Base-by-base conservation (phyloP, 2,888 invertebrate genomes). In the Apodemia hepburni region DNA sequence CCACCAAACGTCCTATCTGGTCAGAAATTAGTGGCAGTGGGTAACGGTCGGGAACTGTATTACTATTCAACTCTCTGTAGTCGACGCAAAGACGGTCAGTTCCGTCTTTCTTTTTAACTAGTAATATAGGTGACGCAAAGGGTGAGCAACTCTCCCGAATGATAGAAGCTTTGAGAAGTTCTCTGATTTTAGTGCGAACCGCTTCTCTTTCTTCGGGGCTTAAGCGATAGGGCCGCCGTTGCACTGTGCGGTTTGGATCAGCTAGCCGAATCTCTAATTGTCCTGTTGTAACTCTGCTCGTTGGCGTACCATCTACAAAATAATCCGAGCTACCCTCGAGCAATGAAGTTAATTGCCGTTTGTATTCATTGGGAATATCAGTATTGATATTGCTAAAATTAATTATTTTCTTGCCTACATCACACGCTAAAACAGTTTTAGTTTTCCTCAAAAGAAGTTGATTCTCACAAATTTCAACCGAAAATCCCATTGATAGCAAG, bases 11-110 rank as follows among this genome's bases (percentile, higher is more conserved):
- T 45, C n/a, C 15, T 45, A 45, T 45, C 45, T 45, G 12, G 22
- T 68, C 66, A 9, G 61, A 57, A 3, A 68, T 69, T 3, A 64
- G 35, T 4, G 65, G 68, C 5, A 66, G 45, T 2, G 68, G 70
- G 47, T 66, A 70, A 17, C 64, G 22, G 49, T 66, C 69, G 0
- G 62, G 61, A 1, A 65, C 47, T 4, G 69, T 70, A 57, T 66
- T 68, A 12, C 18, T 47, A 38, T 69, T 69, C 0, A 69, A 57
- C n/a, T 68, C 68, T n/a, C 68, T 47, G 38, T 64, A 69, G 15
- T 71, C 71, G 0, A 68, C 60, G 38, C 68, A 69, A 49, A 68
- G 49, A 11, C 71, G 58, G 12, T 64, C 61, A 0, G 45, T 29
- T 15, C 63, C 60, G 29, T 60, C 63, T 1, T 27, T n/a, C 18